Percentiles rank a stretch among this genome's conserved stretches.
phyloP scores from a whole-genome alignment of 2,888 invertebrate species.

The Mythimna loreyi region DNA sequence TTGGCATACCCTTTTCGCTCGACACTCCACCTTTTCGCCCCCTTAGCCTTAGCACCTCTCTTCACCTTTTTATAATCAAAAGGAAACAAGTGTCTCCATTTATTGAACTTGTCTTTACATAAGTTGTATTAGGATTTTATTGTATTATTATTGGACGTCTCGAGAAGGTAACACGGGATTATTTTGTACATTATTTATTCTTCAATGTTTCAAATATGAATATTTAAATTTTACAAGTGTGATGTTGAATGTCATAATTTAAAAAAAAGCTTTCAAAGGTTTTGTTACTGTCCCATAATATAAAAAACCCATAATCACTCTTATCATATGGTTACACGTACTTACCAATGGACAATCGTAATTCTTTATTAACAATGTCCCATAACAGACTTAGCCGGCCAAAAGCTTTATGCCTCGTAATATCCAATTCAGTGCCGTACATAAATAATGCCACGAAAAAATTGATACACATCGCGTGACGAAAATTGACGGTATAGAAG shows the following conservation, averaged over 20 bases:
- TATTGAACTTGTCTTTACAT: constrained; percentile 77
- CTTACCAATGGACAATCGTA: neutral
- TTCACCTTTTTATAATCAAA: constrained; percentile 86
- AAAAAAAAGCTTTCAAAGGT: too few species aligned
- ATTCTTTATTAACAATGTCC: constrained; percentile 11
- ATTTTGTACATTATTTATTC: neutral
- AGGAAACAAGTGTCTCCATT: constrained; percentile 80
- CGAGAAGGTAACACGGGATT: neutral
- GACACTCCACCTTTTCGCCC: constrained; percentile 79
- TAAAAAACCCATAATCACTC: constrained; percentile 1
- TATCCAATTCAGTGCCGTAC: constrained; percentile 47
- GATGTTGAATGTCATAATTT: neutral
- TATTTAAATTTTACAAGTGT: neutral
- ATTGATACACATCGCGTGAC: constrained; percentile 57
- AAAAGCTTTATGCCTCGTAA: constrained; percentile 15
- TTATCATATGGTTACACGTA: neutral
- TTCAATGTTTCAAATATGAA: neutral
- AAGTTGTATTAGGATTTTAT: constrained; percentile 68
- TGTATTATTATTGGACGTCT: constrained; percentile 21
- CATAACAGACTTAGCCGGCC: neutral
- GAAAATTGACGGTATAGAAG: constrained; percentile 38
- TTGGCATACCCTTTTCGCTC: constrained; percentile 77
- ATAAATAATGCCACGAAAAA: constrained; percentile 51
- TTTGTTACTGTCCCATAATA: too few species aligned
- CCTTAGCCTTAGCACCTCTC: constrained; percentile 76